These are phyloP conservation scores for Sussaba pulchella DNA, from an alignment of 2,888 invertebrate species.

Conservation along the genomic window DNA sequence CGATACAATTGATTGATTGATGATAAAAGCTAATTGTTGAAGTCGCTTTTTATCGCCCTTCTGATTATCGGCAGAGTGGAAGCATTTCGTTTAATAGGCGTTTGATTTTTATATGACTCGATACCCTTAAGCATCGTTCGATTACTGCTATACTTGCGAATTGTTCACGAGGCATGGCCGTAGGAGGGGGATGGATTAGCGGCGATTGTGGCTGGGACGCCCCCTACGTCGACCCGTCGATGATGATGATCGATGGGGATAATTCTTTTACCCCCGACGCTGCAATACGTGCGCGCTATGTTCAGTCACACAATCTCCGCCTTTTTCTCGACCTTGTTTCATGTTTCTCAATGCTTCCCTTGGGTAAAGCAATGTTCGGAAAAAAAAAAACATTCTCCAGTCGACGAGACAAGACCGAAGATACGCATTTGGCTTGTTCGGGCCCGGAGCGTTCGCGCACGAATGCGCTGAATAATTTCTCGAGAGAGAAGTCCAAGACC, in stretches of 20 bases:
- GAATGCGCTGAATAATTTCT: conserved; percentile 66
- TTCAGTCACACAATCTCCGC: conserved; percentile 15
- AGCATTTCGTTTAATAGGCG: too few species aligned
- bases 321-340: conserved; percentile 20
- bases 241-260: conserved; percentile 73
- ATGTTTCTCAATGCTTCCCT: conserved; percentile 34
- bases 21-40: too few species aligned
- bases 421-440: conserved; percentile 35
- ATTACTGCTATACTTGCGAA: conserved; percentile 71
- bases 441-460: conserved; percentile 51
- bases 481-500: conserved; percentile 58
- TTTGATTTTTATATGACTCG: conserved; percentile 19
- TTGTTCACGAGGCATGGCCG: conserved; percentile 84
- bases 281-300: conserved; percentile 26
- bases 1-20: too few species aligned
- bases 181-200: conserved; percentile 70
- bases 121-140: conserved; percentile 43
- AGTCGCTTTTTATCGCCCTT: too few species aligned
- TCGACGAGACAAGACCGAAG: conserved; percentile 25
- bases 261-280: conserved; percentile 41
- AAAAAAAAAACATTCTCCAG: conserved; percentile 74
- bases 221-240: conserved; percentile 59
- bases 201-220: conserved; percentile 29
- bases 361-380: conserved; percentile 79
- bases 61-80: too few species aligned